A percentile compares a stretch with the other conserved stretches of the same genome.
Conservation (phyloP, 2,888 invertebrate species). For the Plemyria rubiginata region DNA sequence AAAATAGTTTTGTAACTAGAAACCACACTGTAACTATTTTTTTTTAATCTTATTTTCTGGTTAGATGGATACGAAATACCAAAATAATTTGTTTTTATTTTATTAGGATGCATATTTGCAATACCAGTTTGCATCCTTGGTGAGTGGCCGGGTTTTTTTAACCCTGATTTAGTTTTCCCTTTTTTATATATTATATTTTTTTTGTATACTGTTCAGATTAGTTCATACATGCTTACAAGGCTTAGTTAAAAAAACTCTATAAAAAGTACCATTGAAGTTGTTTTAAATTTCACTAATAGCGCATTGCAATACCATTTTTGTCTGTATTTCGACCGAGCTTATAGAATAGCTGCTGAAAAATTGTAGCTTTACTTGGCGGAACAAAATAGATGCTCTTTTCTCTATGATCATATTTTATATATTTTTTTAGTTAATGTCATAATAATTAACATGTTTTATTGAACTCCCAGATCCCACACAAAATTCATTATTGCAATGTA, state of each 20-base stretch:
- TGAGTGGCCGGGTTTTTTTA: constrained; percentile 71
- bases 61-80: constrained; percentile 49
- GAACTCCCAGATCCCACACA: constrained; percentile 7
- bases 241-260: constrained; percentile 55
- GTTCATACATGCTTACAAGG: constrained; percentile 67
- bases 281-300: constrained; percentile 32
- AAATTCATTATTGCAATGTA: constrained; percentile 31
- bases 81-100: constrained; percentile 72
- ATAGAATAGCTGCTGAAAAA: constrained; percentile 27
- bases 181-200: constrained; percentile 31
- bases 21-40: constrained; percentile 61
- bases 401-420: constrained; percentile 25
- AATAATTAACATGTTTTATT: constrained; percentile 7
- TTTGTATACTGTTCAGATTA: constrained; percentile 47
- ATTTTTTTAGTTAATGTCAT: constrained; percentile 19
- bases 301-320: constrained; percentile 37
- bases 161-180: constrained; percentile 51
- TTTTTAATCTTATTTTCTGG: constrained; percentile 44
- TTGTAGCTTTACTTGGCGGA: constrained; percentile 9
- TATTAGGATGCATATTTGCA: constrained; percentile 82
- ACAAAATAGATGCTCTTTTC: constrained; percentile 22
- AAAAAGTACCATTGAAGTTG: constrained; percentile 21
- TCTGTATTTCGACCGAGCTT: constrained; percentile 28
- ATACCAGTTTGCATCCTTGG: constrained; percentile 83
- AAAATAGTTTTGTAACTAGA: constrained; percentile 41